A percentile compares a stretch with the other conserved stretches of the same genome.
These are phyloP conservation scores for Apoda limacodes DNA, from an alignment of 2,888 invertebrate genomes.

Conservation along the genomic window DNA sequence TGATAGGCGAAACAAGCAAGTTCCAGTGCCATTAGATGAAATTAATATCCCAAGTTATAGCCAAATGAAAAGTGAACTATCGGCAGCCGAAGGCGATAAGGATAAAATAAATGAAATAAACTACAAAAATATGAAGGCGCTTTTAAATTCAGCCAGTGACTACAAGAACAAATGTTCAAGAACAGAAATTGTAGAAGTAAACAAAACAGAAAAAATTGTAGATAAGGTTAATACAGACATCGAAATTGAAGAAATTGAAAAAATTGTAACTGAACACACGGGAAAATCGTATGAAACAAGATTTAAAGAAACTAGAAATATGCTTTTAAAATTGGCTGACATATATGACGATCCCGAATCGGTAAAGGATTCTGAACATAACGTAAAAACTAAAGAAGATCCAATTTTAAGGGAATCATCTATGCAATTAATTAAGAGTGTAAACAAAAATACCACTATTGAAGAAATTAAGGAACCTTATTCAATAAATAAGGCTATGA, in stretches of 20 bases:
- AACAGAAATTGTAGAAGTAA: constrained; percentile 6
- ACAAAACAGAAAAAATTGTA: constrained; percentile 16
- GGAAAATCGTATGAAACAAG: constrained; percentile 54
- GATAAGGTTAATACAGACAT: constrained; percentile 30
- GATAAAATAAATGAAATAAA: constrained; percentile 39
- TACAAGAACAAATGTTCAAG: constrained; percentile 26
- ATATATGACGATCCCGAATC: constrained; percentile 33
- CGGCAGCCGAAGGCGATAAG: constrained; percentile 33
- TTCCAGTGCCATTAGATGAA: constrained; percentile 40
- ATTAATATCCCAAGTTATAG: constrained; percentile 35
- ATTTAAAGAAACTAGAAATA: constrained; percentile 52
- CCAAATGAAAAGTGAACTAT: constrained; percentile 39
- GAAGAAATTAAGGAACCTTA: constrained; percentile 44
- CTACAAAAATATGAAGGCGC: constrained; percentile 45
- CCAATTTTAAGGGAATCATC: constrained; percentile 45
- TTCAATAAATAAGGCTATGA: constrained; percentile 45
- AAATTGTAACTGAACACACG: constrained; percentile 47
- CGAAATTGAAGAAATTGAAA: constrained; percentile 49
- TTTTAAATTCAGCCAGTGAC: constrained; percentile 35
- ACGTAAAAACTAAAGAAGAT: constrained; percentile 21
- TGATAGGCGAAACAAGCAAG: constrained; percentile 25
- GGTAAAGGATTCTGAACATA: constrained; percentile 10
- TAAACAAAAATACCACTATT: constrained; percentile 30
- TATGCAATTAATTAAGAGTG: constrained; percentile 32
- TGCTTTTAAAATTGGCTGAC: constrained; percentile 49